Evolutionary conservation across 1,140 invertebrate genomes (phyloP), one percentile per base, ranked within the genome.

Genomic region (Drosophila micromelanica): DNA sequence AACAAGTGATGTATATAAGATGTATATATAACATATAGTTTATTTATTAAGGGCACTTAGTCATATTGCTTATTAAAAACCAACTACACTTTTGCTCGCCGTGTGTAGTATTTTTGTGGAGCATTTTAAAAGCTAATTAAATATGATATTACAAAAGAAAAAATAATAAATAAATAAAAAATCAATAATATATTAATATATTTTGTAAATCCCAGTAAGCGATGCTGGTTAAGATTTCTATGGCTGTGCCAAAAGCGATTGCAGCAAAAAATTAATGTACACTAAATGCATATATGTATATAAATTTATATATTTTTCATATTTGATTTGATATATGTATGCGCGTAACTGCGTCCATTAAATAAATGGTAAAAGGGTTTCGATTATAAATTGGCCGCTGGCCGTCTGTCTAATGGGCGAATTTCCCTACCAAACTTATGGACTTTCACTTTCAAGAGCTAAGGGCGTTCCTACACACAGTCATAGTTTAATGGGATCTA

Each of bases 41-140:
- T 45, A 20, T 45, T 1, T 45, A 45, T 15, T 32, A 17, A 45
- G 23, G 23, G 40, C 43, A 56, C 43, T 43, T 56, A 55, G 20
- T 32, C 59, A 8, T 49, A 67, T 9, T 65, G 12, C 55, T 60
- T 38, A 79, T 62, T 74, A 84, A 49, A 56, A 64, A 57, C 59
- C 73, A 61, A 64, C 70, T 60, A 63, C 54, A 51, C 63, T 49
- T 51, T 59, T 69, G 56, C 70, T 68, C 40, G 48, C 30, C 38
- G 20, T 46, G 52, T 68, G 70, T 76, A 76, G 70, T 60, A 30
- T 12, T 61, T 46, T 27, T 20, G 35, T 48, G 54, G 45, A 64
- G 54, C 42, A 38, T 15, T 43, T 17, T 45, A 43, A 17, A 32
- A 45, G 38, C 30, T 17, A 38, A 27, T 17, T 54, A 37, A 70